Evolutionary conservation across 2,113 vertebrate genomes (phyloP).

Genomic region (Nannobrachium achirus): DNA sequence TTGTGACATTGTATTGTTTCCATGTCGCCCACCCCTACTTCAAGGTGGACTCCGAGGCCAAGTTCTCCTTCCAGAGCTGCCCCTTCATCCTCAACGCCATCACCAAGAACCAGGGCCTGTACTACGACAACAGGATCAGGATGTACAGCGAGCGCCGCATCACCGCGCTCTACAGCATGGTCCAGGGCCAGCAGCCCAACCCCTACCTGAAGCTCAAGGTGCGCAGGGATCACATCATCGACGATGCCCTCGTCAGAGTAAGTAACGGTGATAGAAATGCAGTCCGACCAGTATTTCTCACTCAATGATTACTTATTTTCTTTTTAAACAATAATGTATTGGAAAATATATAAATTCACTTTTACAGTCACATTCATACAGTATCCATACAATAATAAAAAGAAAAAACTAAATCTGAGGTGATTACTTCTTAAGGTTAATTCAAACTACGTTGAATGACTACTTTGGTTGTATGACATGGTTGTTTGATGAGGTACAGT

Average conservation of each 20-base stretch:
- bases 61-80: slow-evolving; percentile 99
- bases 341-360: no score
- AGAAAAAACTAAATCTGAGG: no score
- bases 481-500: no score
- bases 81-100: slow-evolving; percentile 96
- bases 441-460: no score
- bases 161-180: slow-evolving; percentile 96
- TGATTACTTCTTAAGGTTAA: no score
- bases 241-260: slow-evolving; percentile 96
- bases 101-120: slow-evolving; percentile 96
- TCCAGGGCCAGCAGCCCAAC: slow-evolving; percentile 95
- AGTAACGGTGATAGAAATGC: slow-evolving; percentile 65
- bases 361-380: no score
- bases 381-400: no score
- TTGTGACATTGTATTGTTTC: no score
- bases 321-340: no score
- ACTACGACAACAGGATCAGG: slow-evolving; percentile 98
- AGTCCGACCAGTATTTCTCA: no score
- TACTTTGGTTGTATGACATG: no score
- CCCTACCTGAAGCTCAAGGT: slow-evolving; percentile 96
- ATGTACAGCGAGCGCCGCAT: slow-evolving; percentile 99
- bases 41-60: slow-evolving; percentile 97
- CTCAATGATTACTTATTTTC: background rate
- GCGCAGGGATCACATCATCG: slow-evolving; percentile 96
- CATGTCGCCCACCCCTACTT: no score